Percentiles rank a stretch among this genome's conserved stretches.
Evolutionary conservation across 2,888 invertebrate species (phyloP).

Genomic region (Bhutanitis thaidina): DNA sequence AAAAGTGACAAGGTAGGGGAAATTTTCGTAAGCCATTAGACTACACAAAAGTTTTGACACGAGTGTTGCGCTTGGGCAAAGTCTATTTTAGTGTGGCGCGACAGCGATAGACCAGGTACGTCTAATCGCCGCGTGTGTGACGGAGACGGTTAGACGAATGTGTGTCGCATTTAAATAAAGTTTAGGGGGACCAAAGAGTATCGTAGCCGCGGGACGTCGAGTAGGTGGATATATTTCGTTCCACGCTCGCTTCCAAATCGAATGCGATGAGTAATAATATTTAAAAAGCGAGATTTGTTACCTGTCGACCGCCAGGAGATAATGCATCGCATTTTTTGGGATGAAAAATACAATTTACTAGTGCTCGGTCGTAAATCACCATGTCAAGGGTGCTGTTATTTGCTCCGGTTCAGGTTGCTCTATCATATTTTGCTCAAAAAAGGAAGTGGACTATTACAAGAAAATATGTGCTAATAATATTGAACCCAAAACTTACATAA

Average conservation of each 20-base stretch:
- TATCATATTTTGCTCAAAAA: slow-evolving; percentile 57
- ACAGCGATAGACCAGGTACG: slow-evolving; percentile 51
- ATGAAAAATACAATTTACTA: slow-evolving; percentile 77
- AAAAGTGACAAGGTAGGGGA: slow-evolving; percentile 76
- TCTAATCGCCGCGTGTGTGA: slow-evolving; percentile 53
- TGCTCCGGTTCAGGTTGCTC: slow-evolving; percentile 66
- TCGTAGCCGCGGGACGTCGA: slow-evolving; percentile 74
- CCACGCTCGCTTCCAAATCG: slow-evolving; percentile 73
- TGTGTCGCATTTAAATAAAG: slow-evolving; percentile 76
- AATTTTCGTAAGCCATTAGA: slow-evolving; percentile 78
- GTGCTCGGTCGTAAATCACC: slow-evolving; percentile 66
- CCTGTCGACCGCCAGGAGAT: slow-evolving; percentile 74
- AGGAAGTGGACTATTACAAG: neutral
- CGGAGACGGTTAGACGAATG: slow-evolving; percentile 64
- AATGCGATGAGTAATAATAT: slow-evolving; percentile 79
- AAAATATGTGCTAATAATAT: slow-evolving; percentile 30
- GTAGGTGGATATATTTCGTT: slow-evolving; percentile 81
- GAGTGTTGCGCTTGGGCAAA: slow-evolving; percentile 79
- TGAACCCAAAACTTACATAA: neutral
- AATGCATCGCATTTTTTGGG: slow-evolving; percentile 65
- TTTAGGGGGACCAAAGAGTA: slow-evolving; percentile 74
- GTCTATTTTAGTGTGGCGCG: slow-evolving; percentile 76
- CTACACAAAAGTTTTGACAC: slow-evolving; percentile 78
- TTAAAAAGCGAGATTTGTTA: slow-evolving; percentile 79
- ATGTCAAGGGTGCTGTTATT: slow-evolving; percentile 47